Base-by-base conservation (phyloP, 53 echinoderm and acorn worm genomes). In the Mesocentrotus franciscanus region DNA sequence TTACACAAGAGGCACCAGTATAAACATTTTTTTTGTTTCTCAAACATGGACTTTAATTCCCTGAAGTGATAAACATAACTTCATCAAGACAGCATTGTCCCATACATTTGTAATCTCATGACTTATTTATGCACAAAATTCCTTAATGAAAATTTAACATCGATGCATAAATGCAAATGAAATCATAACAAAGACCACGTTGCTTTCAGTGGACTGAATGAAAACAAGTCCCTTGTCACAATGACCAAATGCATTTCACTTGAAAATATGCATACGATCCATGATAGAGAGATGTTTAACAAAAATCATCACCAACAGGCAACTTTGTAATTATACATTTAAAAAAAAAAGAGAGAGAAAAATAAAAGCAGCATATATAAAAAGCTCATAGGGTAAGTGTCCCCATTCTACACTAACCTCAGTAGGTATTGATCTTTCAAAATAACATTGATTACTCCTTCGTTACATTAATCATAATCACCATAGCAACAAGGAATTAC, bases 391-490 rank as follows among this genome's bases (percentile, higher is more conserved):
- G 58, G 87, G 87, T 15, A 87, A 24, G 14, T 57, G 58, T 12
- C 59, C 58, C 58, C 87, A 87, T 87, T 84, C 29, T 42, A 39
- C 36, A 27, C 87, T 85, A 85, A 85, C 85, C 85, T 55, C 55
- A 56, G 85, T 22, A 55, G 22, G 22, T 20, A 85, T 85, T 85
- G 85, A 85, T 85, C 85, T 56, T 85, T 22, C 85, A 55, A 20
- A 87, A 72, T 61, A 57, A 87, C n/a, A 87, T 81, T 13, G n/a
- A 87, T 87, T 87, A 87, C 87, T 87, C 87, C 87, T 87, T 87
- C 87, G 14, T 58, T 87, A 87, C n/a, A 56, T 57, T 85, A 8
- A 58, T 57, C 58, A 87, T 27, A 57, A 56, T 87, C 87, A 87
- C 29, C 85, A 56, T 27, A 58, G 58, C 59, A n/a, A 57, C 49